Percentiles rank a stretch among this genome's conserved stretches.
Evolutionary conservation across 2,113 vertebrate species (phyloP).

Genomic region (Circaetus cinerascens): DNA sequence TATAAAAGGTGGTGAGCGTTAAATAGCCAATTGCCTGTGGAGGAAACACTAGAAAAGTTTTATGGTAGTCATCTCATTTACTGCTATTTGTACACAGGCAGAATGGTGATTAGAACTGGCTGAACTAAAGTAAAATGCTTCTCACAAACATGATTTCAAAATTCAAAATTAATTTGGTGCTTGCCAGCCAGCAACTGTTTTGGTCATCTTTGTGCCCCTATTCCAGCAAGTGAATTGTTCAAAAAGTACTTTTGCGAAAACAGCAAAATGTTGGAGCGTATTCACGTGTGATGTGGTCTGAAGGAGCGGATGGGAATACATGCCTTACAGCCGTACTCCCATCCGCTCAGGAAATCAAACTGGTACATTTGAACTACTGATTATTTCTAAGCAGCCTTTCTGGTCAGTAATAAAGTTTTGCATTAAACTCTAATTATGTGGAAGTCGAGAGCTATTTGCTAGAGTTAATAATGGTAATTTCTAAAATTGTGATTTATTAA

Average conservation of each 20-base stretch:
- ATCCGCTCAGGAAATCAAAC: not conserved
- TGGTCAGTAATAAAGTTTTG: not conserved
- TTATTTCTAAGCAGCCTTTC: not conserved
- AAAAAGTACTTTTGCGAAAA: not conserved
- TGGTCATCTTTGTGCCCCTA: not conserved
- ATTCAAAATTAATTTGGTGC: not conserved
- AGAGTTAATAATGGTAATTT: not conserved
- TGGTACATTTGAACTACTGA: not conserved
- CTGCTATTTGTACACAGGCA: not conserved
- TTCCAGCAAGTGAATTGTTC: not conserved
- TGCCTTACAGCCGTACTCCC: not conserved
- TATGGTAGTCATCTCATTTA: not conserved
- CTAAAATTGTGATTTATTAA: not conserved
- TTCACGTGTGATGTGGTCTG: not conserved
- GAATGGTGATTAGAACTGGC: not conserved
- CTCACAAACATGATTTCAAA: not conserved
- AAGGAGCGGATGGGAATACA: not conserved
- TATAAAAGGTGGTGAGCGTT: not conserved
- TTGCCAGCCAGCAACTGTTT: not conserved
- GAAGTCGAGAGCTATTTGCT: not conserved
- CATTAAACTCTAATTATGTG: not conserved
- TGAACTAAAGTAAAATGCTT: not conserved
- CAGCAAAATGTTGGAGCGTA: fast-evolving
- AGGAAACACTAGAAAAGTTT: not conserved
- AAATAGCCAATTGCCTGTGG: not conserved